These are phyloP conservation scores for Myathropa florea DNA, from an alignment of 2,888 invertebrate genomes.

Conservation along the genomic window DNA sequence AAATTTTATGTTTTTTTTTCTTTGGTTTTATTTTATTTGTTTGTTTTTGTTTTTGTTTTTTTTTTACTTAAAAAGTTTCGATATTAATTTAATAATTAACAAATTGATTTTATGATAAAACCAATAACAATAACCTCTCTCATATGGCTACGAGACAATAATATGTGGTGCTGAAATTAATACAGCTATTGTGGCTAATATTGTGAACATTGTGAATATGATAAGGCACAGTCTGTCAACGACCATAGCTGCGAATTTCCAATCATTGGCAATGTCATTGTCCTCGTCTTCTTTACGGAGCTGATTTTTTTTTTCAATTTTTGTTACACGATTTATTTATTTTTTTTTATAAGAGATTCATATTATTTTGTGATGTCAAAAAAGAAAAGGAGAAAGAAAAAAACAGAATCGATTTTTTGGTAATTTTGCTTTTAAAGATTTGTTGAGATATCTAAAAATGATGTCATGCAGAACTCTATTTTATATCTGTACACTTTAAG, in stretches of 20 bases:
- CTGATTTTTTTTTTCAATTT: constrained; percentile 81
- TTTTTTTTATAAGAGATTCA: constrained; percentile 34
- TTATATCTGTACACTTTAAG: not conserved
- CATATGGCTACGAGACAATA: constrained; percentile 82
- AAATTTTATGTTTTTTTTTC: constrained; percentile 71
- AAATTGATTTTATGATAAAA: constrained; percentile 82
- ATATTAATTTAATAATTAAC: constrained; percentile 82
- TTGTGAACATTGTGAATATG: constrained; percentile 99
- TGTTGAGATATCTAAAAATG: not conserved
- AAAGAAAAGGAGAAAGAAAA: constrained; percentile 57
- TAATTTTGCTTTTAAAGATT: not conserved
- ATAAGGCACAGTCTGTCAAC: constrained; percentile 99
- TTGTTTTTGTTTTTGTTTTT: constrained; percentile 37
- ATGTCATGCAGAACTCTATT: not conserved
- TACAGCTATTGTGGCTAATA: constrained; percentile 98
- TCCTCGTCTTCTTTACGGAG: constrained; percentile 97
- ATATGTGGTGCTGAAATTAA: constrained; percentile 96
- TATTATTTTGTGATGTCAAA: constrained; percentile 19
- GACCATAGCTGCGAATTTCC: constrained; percentile 99
- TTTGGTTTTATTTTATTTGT: constrained; percentile 72
- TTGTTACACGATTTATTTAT: constrained; percentile 39
- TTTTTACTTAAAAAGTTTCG: constrained; percentile 81
- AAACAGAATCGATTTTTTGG: constrained; percentile 35
- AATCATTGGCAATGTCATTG: constrained; percentile 97
- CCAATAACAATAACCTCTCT: constrained; percentile 82